Percentiles rank a stretch among this genome's conserved stretches.
These are phyloP conservation scores for Cotesia vestalis DNA, from an alignment of 1,140 invertebrate species.

Conservation along the genomic window DNA sequence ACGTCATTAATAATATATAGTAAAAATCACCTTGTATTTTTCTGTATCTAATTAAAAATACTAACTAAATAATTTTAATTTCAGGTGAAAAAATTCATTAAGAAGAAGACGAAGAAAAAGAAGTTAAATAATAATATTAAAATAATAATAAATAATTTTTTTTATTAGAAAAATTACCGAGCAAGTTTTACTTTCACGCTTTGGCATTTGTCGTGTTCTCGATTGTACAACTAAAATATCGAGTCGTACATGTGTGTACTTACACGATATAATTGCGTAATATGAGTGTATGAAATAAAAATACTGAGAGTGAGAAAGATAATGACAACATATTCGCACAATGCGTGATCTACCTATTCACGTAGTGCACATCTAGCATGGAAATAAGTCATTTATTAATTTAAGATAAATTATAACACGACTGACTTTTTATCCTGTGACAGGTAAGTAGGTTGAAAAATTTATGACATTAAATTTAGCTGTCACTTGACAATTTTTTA, in stretches of 20 bases:
- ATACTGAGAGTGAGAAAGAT: background rate
- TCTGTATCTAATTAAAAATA: too few species aligned
- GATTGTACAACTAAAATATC: background rate
- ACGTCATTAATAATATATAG: too few species aligned
- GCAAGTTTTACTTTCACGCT: constrained; percentile 7
- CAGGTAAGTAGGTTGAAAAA: too few species aligned
- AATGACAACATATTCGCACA: constrained; percentile 21
- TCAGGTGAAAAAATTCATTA: too few species aligned
- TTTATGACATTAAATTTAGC: too few species aligned
- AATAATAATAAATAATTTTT: too few species aligned
- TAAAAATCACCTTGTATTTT: too few species aligned
- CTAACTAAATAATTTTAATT: too few species aligned
- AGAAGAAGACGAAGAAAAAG: too few species aligned
- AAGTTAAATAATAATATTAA: too few species aligned
- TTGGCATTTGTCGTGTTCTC: constrained; percentile 8
- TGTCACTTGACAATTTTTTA: too few species aligned
- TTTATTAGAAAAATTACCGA: background rate
- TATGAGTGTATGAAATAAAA: background rate
- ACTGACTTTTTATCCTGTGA: too few species aligned
- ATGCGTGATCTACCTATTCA: constrained; percentile 35
- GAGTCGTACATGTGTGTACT: background rate
- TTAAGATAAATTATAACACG: constrained; percentile 33
- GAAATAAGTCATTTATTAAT: constrained; percentile 48
- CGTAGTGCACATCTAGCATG: constrained; percentile 28
- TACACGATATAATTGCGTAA: constrained; percentile 12